Conservation (phyloP, 2,888 invertebrate genomes). For the Tuberolachnus salignus region DNA sequence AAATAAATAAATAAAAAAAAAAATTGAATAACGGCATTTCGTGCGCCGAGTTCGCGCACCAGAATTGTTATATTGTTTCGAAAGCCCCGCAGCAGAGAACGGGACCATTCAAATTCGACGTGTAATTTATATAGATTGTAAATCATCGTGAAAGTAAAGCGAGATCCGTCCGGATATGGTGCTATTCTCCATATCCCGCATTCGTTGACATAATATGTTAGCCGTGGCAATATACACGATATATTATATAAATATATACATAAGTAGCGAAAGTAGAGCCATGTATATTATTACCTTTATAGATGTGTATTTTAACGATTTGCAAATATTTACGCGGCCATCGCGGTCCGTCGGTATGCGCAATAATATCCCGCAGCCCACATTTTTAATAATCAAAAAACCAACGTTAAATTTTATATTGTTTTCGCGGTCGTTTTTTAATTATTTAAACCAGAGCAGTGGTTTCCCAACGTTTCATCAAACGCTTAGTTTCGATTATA, state of each 20-base stretch:
- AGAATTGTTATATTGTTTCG: slow-evolving; percentile 41
- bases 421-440: too few relatives aligned
- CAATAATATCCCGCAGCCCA: too few relatives aligned
- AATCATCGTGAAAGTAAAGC: slow-evolving; percentile 46
- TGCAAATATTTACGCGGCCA: too few relatives aligned
- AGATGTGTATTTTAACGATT: too few relatives aligned
- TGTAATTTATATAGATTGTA: slow-evolving; percentile 54
- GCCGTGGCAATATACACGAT: slow-evolving; percentile 17
- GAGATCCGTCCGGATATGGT: slow-evolving; percentile 44
- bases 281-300: too few relatives aligned
- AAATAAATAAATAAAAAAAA: too few relatives aligned
- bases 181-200: slow-evolving; percentile 32
- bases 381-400: too few relatives aligned
- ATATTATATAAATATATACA: background rate
- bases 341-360: too few relatives aligned
- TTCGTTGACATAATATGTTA: slow-evolving; percentile 45
- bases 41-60: slow-evolving; percentile 25
- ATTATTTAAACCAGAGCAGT: too few relatives aligned
- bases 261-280: background rate
- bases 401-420: too few relatives aligned
- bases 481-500: too few relatives aligned
- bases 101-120: slow-evolving; percentile 54
- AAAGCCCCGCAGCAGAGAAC: slow-evolving; percentile 27
- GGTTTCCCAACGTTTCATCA: too few relatives aligned
- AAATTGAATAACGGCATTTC: slow-evolving; percentile 46